phyloP scores from a whole-genome alignment of 2,797 vertebrate genomes.

The Sebastes nivosus region DNA sequence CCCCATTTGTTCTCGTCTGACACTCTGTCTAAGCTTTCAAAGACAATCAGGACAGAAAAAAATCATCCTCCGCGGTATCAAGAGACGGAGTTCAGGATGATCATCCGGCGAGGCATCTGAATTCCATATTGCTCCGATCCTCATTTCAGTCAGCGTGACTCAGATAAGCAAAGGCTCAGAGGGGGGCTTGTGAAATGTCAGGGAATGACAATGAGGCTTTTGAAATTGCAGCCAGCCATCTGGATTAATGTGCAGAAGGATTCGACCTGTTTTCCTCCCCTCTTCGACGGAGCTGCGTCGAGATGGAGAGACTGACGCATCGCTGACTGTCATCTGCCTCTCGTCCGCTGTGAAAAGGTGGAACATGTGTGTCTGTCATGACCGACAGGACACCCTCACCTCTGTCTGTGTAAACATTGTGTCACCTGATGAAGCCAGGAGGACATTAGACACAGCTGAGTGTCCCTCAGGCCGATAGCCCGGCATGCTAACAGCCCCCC shows the following conservation, averaged over 20 bases:
- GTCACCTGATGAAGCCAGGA: slow-evolving; percentile 20
- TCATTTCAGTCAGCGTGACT: slow-evolving; percentile 65
- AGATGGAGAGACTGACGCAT: slow-evolving; percentile 50
- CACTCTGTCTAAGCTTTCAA: slow-evolving; percentile 18
- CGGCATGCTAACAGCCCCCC: slow-evolving; percentile 29
- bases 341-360: slow-evolving; percentile 31
- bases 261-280: slow-evolving; percentile 34
- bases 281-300: not conserved
- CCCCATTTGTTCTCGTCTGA: slow-evolving; percentile 44
- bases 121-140: slow-evolving; percentile 46
- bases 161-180: slow-evolving; percentile 57
- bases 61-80: slow-evolving; percentile 14
- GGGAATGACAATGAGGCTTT: slow-evolving; percentile 70
- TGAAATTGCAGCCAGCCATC: slow-evolving; percentile 60
- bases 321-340: slow-evolving; percentile 32
- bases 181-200: slow-evolving; percentile 60
- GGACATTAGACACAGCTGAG: slow-evolving; percentile 50
- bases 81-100: slow-evolving; percentile 38
- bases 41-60: slow-evolving; percentile 36
- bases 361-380: slow-evolving; percentile 21
- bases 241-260: slow-evolving; percentile 52
- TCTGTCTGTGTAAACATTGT: slow-evolving; percentile 38
- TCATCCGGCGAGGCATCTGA: slow-evolving; percentile 55
- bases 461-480: slow-evolving; percentile 17
- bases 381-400: slow-evolving; percentile 35